Evolutionary conservation across 2,888 invertebrate species (phyloP).

Genomic region (Petrolisthes manimaculis): DNA sequence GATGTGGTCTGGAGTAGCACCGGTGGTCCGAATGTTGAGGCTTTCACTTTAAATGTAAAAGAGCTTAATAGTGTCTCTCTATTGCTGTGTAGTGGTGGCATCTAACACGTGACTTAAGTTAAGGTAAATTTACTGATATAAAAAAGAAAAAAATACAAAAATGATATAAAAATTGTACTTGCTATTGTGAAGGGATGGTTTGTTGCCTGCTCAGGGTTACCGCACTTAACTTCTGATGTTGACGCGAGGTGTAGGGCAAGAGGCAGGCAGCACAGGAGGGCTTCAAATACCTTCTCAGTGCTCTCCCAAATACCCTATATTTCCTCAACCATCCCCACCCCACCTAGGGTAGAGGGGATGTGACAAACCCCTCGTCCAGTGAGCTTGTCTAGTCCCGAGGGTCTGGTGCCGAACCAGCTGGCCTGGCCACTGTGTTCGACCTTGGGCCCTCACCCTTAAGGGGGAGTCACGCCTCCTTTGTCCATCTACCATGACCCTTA

Average conservation of each 20-base stretch:
- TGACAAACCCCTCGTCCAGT: conserved; percentile 41
- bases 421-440: conserved; percentile 28
- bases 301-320: neutral
- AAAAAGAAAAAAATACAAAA: conserved; percentile 35
- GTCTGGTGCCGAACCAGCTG: conserved; percentile 26
- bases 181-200: conserved; percentile 50
- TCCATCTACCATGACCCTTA: neutral
- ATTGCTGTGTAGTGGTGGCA: conserved; percentile 54
- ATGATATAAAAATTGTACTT: conserved; percentile 42
- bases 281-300: neutral
- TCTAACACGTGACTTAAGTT: conserved; percentile 45
- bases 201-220: conserved; percentile 58
- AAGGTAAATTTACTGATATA: conserved; percentile 42
- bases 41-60: conserved; percentile 50
- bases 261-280: conserved; percentile 29
- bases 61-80: conserved; percentile 58
- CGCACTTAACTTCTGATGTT: conserved; percentile 41
- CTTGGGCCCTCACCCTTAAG: conserved; percentile 37
- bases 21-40: conserved; percentile 46
- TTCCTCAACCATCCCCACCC: neutral
- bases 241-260: conserved; percentile 34
- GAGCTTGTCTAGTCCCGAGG: conserved; percentile 58
- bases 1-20: conserved; percentile 43
- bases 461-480: conserved; percentile 39
- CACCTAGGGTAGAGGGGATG: conserved; percentile 28